phyloP scores from a whole-genome alignment of 2,797 vertebrate genomes.

The Remorina albescens region DNA sequence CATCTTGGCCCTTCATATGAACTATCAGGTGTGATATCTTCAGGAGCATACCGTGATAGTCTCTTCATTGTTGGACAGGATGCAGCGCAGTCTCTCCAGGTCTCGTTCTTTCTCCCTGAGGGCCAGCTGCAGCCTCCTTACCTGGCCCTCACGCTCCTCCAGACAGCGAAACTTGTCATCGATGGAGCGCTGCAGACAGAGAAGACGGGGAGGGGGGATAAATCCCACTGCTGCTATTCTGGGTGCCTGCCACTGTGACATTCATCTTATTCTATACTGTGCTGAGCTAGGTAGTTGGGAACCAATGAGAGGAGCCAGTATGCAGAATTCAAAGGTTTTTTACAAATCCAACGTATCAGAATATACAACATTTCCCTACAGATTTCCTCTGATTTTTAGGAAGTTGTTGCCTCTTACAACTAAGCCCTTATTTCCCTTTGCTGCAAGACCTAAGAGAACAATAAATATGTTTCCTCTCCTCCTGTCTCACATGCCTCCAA shows the following conservation, averaged over 20 bases:
- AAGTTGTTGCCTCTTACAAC: neutral
- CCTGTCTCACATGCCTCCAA: neutral
- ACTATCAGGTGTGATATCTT: neutral
- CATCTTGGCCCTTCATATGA: neutral
- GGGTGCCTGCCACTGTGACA: neutral
- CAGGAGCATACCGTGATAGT: conserved; percentile 89
- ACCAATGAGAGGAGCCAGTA: conserved; percentile 9
- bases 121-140: conserved; percentile 87
- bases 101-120: conserved; percentile 90
- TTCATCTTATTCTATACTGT: conserved; percentile 5
- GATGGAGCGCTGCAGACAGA: conserved; percentile 85
- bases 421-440: neutral
- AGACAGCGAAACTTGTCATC: conserved; percentile 93
- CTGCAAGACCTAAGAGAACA: no score
- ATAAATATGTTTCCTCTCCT: neutral
- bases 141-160: conserved; percentile 92
- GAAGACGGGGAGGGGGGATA: neutral
- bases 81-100: conserved; percentile 88
- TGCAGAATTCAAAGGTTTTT: neutral
- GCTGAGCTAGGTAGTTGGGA: neutral
- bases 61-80: conserved; percentile 92
- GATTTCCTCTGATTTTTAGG: neutral
- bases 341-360: neutral
- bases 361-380: neutral
- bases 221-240: conserved; percentile 29